Evolutionary conservation across 2,113 vertebrate species (phyloP).

Genomic region (Emydocephalus ijimae): DNA sequence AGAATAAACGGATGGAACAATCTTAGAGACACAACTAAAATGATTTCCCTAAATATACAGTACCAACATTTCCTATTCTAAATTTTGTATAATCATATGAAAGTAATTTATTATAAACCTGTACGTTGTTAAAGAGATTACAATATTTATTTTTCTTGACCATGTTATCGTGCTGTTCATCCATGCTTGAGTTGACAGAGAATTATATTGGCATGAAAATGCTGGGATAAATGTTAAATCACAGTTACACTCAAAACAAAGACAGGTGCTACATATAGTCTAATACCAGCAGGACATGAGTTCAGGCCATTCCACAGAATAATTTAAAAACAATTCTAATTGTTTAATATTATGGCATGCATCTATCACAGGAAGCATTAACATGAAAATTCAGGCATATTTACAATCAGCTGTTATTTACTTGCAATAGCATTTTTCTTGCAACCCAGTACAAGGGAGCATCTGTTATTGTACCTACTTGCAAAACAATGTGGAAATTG

Average conservation of each 20-base stretch:
- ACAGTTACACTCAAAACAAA: background rate
- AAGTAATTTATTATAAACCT: background rate
- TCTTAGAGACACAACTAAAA: background rate
- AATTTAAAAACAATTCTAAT: background rate
- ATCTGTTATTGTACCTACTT: background rate
- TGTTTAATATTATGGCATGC: background rate
- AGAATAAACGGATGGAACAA: background rate
- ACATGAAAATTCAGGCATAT: background rate
- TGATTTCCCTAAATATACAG: background rate
- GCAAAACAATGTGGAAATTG: background rate
- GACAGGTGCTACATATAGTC: background rate
- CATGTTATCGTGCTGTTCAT: background rate
- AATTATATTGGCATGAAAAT: background rate
- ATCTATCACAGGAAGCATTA: background rate
- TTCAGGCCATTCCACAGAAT: background rate
- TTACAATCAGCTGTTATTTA: background rate
- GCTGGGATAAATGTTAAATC: background rate
- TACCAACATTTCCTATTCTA: background rate
- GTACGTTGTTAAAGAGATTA: background rate
- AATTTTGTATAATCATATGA: background rate
- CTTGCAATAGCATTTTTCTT: background rate
- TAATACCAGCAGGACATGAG: background rate
- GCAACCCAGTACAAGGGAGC: background rate
- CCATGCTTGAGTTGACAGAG: background rate
- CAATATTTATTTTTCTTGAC: background rate